Base-by-base conservation (phyloP, 2,797 vertebrate genomes). In the Intellagama lesueurii region DNA sequence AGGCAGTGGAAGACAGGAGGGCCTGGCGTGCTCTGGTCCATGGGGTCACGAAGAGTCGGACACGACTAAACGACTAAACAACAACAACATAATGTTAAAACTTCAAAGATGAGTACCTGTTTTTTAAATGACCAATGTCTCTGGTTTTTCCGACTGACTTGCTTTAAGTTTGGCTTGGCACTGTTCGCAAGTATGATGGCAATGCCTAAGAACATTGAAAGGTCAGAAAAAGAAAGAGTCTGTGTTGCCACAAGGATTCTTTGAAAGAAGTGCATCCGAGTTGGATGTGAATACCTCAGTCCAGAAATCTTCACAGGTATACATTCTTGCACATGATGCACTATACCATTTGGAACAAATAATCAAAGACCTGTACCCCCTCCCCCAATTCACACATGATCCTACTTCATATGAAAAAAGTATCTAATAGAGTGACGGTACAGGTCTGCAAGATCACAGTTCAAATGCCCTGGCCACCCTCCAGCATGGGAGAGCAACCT, bases 131-230 rank as follows among this genome's bases (percentile, higher is more conserved):
- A 92, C 49, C 7, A 95, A 92, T 81, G 92, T 87, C 86, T 89
- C 1, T 14, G 91, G 76, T 56, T 47, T 66, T 86, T 83, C 80
- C 30, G 83, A 83, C 69, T 96, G 91, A 12, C 83, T 93, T 0
- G 91, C 88, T 85, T 86, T 88, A 0, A 0, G 11, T 78, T 96
- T 96, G 64, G 86, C 90, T 91, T 96, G 95, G 84, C 96, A 96
- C 47, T 97, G 94, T 79, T 96, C 95, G 85, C 95, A 96, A 89
- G 79, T 86, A 9, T 96, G 95, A 87, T 92, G 91, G 76, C 96
- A 96, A 2, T 92, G 93, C 92, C 97, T 97, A 87, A 68, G 90
- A 47, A 32, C 19, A 93, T 49, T 8, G 88, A 76, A 93, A 93
- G 89, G 32, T 73, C 91, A 88, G 72, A 9, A 82, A 24, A 28